A percentile compares a stretch with the other conserved stretches of the same genome.
These are phyloP conservation scores for Gymnopithys bicolor DNA, from an alignment of 2,797 vertebrate genomes.

Conservation along the genomic window DNA sequence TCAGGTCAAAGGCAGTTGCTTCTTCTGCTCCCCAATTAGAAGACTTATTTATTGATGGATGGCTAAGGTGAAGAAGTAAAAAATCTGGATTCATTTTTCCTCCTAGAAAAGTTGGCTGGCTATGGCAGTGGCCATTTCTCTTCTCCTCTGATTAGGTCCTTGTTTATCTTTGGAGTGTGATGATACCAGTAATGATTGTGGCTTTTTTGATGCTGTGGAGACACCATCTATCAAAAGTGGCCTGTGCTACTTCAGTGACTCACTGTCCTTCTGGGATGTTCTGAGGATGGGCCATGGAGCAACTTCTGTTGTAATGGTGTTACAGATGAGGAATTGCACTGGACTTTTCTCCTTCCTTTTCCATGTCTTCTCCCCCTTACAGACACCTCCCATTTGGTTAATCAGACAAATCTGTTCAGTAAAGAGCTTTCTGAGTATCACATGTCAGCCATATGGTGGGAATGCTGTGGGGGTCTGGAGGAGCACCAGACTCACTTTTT, in stretches of 20 bases:
- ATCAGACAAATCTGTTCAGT: not conserved
- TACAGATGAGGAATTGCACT: not conserved
- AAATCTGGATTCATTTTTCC: not conserved
- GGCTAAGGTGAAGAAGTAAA: not conserved
- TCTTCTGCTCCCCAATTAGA: slow-evolving; percentile 14
- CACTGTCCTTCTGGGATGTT: not conserved
- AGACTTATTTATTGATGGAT: not conserved
- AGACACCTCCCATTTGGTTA: not conserved
- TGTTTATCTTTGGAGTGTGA: not conserved
- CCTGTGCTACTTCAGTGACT: not conserved
- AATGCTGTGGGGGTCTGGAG: not conserved
- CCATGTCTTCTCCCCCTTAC: not conserved
- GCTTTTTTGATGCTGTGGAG: not conserved
- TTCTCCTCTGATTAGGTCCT: not conserved
- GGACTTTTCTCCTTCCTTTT: not conserved
- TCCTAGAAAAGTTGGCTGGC: not conserved
- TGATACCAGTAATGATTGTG: not conserved
- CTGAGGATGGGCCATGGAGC: not conserved
- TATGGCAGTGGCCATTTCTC: not conserved
- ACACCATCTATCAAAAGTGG: not conserved
- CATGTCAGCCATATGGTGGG: accelerated
- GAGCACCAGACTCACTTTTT: not conserved
- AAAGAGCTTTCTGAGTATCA: not conserved
- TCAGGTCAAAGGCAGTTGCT: slow-evolving; percentile 15
- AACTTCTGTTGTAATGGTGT: not conserved